Evolutionary conservation across 2,888 invertebrate genomes (phyloP).

Genomic region (Macaria liturata): DNA sequence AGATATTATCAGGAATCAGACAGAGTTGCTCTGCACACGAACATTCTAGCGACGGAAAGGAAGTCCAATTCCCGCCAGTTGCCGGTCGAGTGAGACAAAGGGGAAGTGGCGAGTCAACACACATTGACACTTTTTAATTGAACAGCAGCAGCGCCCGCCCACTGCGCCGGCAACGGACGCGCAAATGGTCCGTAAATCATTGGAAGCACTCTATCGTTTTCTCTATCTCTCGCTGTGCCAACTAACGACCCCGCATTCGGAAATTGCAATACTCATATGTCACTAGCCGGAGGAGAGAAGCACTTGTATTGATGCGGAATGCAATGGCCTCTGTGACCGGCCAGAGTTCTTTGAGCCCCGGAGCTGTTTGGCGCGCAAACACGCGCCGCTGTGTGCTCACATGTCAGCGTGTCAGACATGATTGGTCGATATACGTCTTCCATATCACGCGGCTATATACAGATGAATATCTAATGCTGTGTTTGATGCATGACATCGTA

Average conservation of each 20-base stretch:
- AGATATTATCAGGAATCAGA: not conserved
- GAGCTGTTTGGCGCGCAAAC: conserved; percentile 33
- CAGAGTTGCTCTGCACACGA: conserved; percentile 28
- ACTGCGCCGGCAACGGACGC: conserved; percentile 52
- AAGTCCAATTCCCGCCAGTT: conserved; percentile 48
- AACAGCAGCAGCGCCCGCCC: conserved; percentile 44
- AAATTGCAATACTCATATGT: conserved; percentile 78
- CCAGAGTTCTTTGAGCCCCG: conserved; percentile 49
- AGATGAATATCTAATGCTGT: conserved; percentile 50
- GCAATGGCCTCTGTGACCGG: conserved; percentile 50
- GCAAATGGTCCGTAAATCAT: conserved; percentile 64
- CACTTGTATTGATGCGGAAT: conserved; percentile 62
- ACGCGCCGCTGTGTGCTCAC: conserved; percentile 34
- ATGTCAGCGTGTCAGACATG: conserved; percentile 40
- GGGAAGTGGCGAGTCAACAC: conserved; percentile 46
- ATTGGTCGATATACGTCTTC: conserved; percentile 41
- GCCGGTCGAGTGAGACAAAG: conserved; percentile 48
- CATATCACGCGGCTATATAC: conserved; percentile 42
- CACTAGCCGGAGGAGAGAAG: conserved; percentile 60
- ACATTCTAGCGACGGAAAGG: conserved; percentile 34
- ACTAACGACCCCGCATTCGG: conserved; percentile 68
- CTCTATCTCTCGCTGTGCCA: conserved; percentile 50
- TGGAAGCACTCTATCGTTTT: conserved; percentile 52
- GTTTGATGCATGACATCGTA: conserved; percentile 42
- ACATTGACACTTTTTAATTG: conserved; percentile 59